Evolutionary conservation across 2,888 invertebrate species (phyloP), one percentile per base, ranked within the genome.

Genomic region (Melipona beecheii): DNA sequence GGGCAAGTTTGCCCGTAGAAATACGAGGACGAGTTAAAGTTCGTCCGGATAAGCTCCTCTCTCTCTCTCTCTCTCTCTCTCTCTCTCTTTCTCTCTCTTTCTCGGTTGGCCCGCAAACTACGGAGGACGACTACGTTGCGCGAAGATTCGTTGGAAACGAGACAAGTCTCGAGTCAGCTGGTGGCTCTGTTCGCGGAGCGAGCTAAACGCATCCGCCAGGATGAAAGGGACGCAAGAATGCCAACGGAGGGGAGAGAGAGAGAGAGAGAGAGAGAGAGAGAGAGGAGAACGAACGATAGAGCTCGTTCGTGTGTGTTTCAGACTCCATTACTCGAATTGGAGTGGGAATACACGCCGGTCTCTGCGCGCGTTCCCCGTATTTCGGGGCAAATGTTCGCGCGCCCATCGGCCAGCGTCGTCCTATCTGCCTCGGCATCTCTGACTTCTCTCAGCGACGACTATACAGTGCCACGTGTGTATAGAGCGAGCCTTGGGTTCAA

Each of bases 261-360:
- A 11, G 24, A 9, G 43, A 11, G 43, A 11, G 24, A 9, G 43
- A 11, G 43, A 11, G 43, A 43, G 9, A 9, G 9, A 9, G 43
- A 11, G 43, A 11, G 24, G 36, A 36, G 43, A 27, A 31, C 50
- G 58, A 17, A 24, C 17, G 24, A 27, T 17, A 19, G 13, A 19
- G 27, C 21, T 15, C 17, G 52, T 81, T 5, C 19, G 50, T 65
- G 52, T 62, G 83, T 62, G 92, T 93, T 93, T 93, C 91, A 90
- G 92, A 92, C 92, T 93, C 93, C 93, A 93, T 94, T 93, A 93
- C 92, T 92, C 85, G 92, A 91, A 94, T 93, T 93, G 93, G 88
- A 91, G 91, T 93, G 93, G 93, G 92, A 93, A 93, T 93, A 93
- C 81, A 77, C 78, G 87, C 84, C 83, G 90, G 91, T 93, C 93